Percentiles rank a stretch among this genome's conserved stretches.
phyloP scores from a whole-genome alignment of 2,113 vertebrate species.

The Hoplias malabaricus region DNA sequence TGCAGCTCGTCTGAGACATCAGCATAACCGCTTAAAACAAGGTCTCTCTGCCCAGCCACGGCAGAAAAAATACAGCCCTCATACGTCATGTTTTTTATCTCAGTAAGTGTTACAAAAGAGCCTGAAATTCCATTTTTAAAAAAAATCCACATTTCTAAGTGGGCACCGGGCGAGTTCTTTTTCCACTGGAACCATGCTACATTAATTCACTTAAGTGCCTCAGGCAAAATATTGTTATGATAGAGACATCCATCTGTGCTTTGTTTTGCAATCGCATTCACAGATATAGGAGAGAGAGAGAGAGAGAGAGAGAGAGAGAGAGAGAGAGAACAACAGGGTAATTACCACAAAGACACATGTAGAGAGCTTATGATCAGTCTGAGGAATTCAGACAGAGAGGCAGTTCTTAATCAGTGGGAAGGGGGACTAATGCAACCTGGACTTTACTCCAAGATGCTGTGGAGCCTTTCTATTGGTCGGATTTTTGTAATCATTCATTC shows the following conservation, averaged over 20 bases:
- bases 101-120: constrained; percentile 4
- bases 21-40: neutral
- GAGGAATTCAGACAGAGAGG: neutral
- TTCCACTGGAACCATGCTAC: constrained; percentile 34
- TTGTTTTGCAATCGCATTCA: constrained; percentile 36
- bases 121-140: constrained; percentile 28
- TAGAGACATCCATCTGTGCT: constrained; percentile 42
- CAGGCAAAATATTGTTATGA: constrained; percentile 28
- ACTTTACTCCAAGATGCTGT: no score
- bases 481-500: no score
- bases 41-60: neutral
- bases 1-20: neutral
- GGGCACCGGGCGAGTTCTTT: constrained; percentile 27
- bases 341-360: constrained; percentile 25
- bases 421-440: neutral
- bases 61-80: neutral
- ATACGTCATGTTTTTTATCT: constrained; percentile 34
- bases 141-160: constrained; percentile 44
- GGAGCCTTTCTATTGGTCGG: no score
- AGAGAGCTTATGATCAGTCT: neutral
- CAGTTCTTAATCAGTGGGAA: neutral
- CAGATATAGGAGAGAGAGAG: constrained; percentile 21
- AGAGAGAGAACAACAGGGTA: constrained; percentile 10
- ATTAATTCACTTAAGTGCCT: constrained; percentile 48
- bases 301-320: constrained; percentile 12